These are phyloP conservation scores for Drosophila miranda DNA, from an alignment of 1,140 invertebrate species.

Conservation along the genomic window DNA sequence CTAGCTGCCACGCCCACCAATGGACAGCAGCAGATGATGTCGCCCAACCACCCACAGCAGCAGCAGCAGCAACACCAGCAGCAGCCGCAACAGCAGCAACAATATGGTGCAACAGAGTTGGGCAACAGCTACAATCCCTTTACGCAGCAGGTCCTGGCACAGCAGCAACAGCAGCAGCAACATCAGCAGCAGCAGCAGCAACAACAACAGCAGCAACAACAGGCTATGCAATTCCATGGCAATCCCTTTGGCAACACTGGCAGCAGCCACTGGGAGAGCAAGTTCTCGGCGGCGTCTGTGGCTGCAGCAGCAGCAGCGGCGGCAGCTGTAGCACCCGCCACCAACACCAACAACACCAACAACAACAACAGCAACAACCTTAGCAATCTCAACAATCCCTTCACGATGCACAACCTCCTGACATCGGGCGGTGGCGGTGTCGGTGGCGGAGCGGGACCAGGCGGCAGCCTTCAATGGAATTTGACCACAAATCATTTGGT, in stretches of 20 bases:
- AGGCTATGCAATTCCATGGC: constrained; percentile 48
- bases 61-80: constrained; percentile 50
- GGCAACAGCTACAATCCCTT: constrained; percentile 58
- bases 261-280: constrained; percentile 65
- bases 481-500: constrained; percentile 72
- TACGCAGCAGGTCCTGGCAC: constrained; percentile 59
- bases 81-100: constrained; percentile 56
- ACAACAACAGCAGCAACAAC: constrained; percentile 62
- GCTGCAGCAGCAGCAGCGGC: constrained; percentile 45
- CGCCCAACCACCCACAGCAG: constrained; percentile 57
- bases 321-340: constrained; percentile 3
- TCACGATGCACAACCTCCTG: constrained; percentile 75
- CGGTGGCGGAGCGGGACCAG: constrained; percentile 1
- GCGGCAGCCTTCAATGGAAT: constrained; percentile 72
- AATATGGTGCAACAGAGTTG: constrained; percentile 50
- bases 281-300: constrained; percentile 59
- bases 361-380: constrained; percentile 65
- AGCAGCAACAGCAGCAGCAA: constrained; percentile 51
- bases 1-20: constrained; percentile 55
- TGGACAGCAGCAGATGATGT: constrained; percentile 59
- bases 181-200: constrained; percentile 54
- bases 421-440: constrained; percentile 47
- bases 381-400: constrained; percentile 78
- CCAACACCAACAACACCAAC: constrained; percentile 31
- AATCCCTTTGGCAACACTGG: constrained; percentile 61